Conservation (phyloP, 2,797 vertebrate genomes). For the Rallus crepitans region DNA sequence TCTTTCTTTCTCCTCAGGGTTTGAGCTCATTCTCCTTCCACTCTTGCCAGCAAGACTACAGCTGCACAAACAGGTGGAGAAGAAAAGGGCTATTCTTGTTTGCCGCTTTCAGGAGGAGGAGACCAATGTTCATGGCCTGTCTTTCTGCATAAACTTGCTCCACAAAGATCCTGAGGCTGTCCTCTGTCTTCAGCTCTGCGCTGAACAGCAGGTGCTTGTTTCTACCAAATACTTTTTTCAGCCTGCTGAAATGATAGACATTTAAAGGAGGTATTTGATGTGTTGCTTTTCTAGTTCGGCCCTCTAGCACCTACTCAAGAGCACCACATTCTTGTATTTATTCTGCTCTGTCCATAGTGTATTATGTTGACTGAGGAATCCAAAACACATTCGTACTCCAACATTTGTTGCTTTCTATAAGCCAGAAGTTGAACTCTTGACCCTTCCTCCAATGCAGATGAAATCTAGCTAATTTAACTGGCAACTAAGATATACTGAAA, state of each 20-base stretch:
- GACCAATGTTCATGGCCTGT: slow-evolving; percentile 34
- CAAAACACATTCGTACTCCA: not conserved
- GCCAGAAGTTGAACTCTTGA: not conserved
- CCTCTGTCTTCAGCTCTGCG: not conserved
- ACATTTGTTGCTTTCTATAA: not conserved
- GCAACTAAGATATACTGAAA: not conserved
- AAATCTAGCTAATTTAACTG: not conserved
- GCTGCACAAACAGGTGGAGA: slow-evolving; percentile 65
- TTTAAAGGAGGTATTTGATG: not conserved
- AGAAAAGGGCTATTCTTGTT: slow-evolving; percentile 65
- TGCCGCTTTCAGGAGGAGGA: slow-evolving; percentile 46
- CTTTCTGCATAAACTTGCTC: slow-evolving; percentile 44
- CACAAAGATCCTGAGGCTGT: slow-evolving; percentile 46
- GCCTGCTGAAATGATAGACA: not conserved
- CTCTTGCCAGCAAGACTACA: slow-evolving; percentile 62
- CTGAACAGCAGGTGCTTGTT: slow-evolving; percentile 54
- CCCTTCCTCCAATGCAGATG: not conserved
- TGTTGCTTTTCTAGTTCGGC: slow-evolving; percentile 7
- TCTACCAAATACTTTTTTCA: not conserved
- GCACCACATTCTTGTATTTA: not conserved
- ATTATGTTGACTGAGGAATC: not conserved
- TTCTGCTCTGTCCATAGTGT: not conserved
- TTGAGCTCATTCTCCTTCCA: slow-evolving; percentile 47
- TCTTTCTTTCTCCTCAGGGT: slow-evolving; percentile 5
- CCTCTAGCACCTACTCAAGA: not conserved